Conservation (phyloP, 2,797 vertebrate genomes). For the Jordanella pulchra region DNA sequence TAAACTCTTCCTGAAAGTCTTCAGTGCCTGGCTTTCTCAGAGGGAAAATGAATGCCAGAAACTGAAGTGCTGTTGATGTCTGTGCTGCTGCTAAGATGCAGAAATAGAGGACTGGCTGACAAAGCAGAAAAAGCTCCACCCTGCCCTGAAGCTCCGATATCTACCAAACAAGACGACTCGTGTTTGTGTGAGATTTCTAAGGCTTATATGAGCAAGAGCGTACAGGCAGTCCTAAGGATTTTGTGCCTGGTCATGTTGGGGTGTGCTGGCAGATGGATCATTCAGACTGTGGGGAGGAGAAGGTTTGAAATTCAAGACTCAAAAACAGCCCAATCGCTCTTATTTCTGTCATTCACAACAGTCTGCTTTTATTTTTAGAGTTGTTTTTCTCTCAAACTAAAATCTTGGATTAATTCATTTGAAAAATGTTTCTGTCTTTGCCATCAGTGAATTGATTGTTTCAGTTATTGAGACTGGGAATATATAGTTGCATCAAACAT, state of each 20-base stretch:
- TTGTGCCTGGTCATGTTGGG: slow-evolving; percentile 40
- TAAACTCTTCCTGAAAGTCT: slow-evolving; percentile 40
- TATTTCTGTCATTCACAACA: background rate
- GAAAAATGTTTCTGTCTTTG: background rate
- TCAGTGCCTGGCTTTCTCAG: slow-evolving; percentile 21
- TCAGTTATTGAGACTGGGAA: no score
- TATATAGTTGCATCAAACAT: no score
- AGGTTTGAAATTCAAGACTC: slow-evolving; percentile 52
- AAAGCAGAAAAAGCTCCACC: slow-evolving; percentile 65
- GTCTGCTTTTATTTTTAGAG: no score
- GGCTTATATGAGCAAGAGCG: slow-evolving; percentile 48
- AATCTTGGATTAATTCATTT: no score
- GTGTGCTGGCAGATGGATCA: slow-evolving; percentile 59
- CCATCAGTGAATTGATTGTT: no score
- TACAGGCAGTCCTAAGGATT: slow-evolving; percentile 24
- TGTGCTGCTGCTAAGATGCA: slow-evolving; percentile 52
- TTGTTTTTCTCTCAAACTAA: no score
- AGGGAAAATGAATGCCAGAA: slow-evolving; percentile 42
- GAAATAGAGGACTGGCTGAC: slow-evolving; percentile 68
- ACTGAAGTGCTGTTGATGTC: slow-evolving; percentile 48
- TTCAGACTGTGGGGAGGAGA: slow-evolving; percentile 58
- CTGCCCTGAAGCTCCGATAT: slow-evolving; percentile 64
- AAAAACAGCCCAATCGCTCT: slow-evolving; percentile 39
- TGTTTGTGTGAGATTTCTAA: slow-evolving; percentile 35
- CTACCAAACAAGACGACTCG: slow-evolving; percentile 32